phyloP scores from a whole-genome alignment of 1,140 invertebrate species.

The Artemia franciscana region DNA sequence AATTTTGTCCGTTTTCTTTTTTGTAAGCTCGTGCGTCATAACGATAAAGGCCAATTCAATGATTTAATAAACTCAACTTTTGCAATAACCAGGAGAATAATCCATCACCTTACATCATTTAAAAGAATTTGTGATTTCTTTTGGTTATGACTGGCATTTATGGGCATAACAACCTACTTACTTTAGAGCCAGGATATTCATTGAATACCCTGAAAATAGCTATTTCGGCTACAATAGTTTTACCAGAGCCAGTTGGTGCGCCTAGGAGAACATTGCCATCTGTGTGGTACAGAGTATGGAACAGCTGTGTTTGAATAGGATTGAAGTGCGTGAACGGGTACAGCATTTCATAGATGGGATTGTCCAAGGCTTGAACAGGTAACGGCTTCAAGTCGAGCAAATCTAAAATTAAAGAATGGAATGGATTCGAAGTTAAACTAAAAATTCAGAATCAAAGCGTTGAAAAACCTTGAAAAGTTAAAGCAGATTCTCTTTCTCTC shows the following conservation, averaged over 20 bases:
- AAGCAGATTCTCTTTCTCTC: too few relatives aligned
- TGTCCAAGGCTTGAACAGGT: constrained; percentile 54
- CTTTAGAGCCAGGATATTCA: constrained; percentile 56
- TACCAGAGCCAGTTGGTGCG: constrained; percentile 94
- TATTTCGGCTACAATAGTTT: constrained; percentile 93
- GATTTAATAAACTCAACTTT: background rate
- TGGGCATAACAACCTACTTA: too few relatives aligned
- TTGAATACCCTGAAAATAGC: constrained; percentile 87
- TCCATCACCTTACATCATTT: too few relatives aligned
- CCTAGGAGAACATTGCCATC: constrained; percentile 84
- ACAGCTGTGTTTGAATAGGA: constrained; percentile 96
- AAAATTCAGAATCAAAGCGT: too few relatives aligned
- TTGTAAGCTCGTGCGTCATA: constrained; percentile 2
- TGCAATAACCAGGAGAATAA: background rate
- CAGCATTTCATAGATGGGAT: constrained; percentile 46
- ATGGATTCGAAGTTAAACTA: too few relatives aligned
- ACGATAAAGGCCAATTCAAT: constrained; percentile 9
- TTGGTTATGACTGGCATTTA: too few relatives aligned
- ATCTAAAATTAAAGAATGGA: too few relatives aligned
- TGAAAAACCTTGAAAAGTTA: too few relatives aligned
- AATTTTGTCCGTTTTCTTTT: too few relatives aligned
- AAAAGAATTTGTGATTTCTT: too few relatives aligned
- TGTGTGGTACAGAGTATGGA: constrained; percentile 85
- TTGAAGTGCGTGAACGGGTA: constrained; percentile 93
- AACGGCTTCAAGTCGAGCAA: constrained; percentile 74